Base-by-base conservation (phyloP, 2,113 vertebrate genomes). In the Grus americana region DNA sequence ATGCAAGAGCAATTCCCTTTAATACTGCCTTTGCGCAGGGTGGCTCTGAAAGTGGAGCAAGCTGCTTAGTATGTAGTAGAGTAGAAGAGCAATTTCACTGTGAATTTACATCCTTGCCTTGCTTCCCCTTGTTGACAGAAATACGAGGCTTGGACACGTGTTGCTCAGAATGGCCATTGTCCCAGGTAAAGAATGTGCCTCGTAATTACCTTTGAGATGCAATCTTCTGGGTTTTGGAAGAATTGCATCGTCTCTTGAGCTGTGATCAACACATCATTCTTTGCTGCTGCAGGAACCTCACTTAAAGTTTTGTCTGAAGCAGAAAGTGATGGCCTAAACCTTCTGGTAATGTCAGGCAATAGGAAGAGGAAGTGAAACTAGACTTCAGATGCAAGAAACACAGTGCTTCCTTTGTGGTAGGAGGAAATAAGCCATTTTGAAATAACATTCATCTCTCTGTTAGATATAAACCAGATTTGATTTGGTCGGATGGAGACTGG, bases 401-500 rank as follows among this genome's bases (percentile, higher is more conserved):
- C 20, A 63, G 49, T 0, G 16, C 63, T 92, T 42, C 67, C 70
- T 87, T 50, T 52, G 23, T 74, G 49, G 40, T 38, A 76, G 54
- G 46, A 78, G 68, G 36, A 54, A 65, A 75, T 4, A 22, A 74
- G 5, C 46, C n/a, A 5, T 70, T 84, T 30, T 79, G 57, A 92
- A 86, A n/a, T 94, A 93, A 79, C 38, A 1, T 73, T 62, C 7
- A 1, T 91, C 68, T 97, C 80, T 91, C 84, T 95, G 96, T 74
- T 80, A 99, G 99, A 44, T 99, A 99, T 95, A 98, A 98, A 90
- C 99, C 99, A 82, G 99, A 99, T 52, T 32, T 99, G 95, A 98
- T 99, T 93, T 99, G 99, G 99, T 99, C 99, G 10, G 99, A 99
- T 82, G 99, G 99, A 27, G 99, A 99, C 86, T 99, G 99, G 99